A percentile compares a stretch with the other conserved stretches of the same genome.
Evolutionary conservation across 2,888 invertebrate genomes (phyloP).

Genomic region (Bellardia pandia): DNA sequence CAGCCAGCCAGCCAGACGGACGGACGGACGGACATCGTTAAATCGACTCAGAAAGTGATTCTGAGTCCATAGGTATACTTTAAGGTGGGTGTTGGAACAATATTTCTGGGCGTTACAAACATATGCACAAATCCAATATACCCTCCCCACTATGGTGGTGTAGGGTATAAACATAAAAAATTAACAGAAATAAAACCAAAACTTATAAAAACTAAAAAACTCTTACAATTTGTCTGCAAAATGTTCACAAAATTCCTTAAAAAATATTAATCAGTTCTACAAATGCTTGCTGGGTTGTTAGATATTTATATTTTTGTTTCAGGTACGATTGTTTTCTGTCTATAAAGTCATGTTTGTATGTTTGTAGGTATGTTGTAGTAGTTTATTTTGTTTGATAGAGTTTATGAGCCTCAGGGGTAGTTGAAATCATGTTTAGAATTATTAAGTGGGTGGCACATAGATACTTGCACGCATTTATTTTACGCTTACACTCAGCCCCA

Average conservation of each 20-base stretch:
- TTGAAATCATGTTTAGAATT: slow-evolving; percentile 71
- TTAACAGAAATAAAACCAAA: too few species aligned
- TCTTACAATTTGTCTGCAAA: background rate
- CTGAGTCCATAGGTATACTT: too few species aligned
- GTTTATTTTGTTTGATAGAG: slow-evolving; percentile 69
- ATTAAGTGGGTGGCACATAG: slow-evolving; percentile 70
- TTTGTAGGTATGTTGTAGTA: slow-evolving; percentile 7
- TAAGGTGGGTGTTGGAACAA: too few species aligned
- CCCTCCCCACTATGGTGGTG: too few species aligned
- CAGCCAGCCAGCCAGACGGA: too few species aligned
- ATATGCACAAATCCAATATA: too few species aligned
- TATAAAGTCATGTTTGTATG: background rate
- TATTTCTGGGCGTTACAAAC: too few species aligned
- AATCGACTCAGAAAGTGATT: too few species aligned
- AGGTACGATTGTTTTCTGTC: background rate
- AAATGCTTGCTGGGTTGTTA: background rate
- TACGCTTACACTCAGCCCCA: background rate
- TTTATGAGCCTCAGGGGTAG: slow-evolving; percentile 72
- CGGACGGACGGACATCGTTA: too few species aligned
- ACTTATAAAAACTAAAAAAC: background rate
- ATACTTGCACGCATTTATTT: slow-evolving; percentile 55
- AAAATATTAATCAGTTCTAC: background rate
- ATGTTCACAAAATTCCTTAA: background rate
- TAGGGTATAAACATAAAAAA: too few species aligned
- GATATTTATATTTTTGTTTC: background rate